Evolutionary conservation across 64 coral and sea anemone genomes (phyloP).

Genomic region (Montipora efflorescens): DNA sequence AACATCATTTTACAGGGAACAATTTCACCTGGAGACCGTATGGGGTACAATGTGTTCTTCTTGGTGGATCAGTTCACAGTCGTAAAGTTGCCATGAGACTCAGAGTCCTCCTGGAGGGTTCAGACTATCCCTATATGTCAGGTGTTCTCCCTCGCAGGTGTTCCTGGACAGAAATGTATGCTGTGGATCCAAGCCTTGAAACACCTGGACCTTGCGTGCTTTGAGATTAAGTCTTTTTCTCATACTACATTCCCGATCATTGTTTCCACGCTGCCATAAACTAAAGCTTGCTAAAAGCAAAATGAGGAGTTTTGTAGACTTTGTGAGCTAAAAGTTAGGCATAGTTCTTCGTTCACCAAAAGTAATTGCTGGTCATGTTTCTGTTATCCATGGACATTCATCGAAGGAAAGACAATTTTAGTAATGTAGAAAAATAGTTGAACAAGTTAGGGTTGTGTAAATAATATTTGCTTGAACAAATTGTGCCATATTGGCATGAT

Average conservation of each 20-base stretch:
- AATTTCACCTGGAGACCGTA: slow-evolving; percentile 96
- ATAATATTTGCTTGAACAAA: background rate
- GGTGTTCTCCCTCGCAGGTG: slow-evolving; percentile 85
- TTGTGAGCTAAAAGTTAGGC: background rate
- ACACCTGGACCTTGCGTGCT: slow-evolving; percentile 97
- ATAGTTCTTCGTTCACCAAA: background rate
- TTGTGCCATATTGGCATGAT: slow-evolving; percentile 36
- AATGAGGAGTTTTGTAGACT: background rate
- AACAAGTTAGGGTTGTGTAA: slow-evolving; percentile 32
- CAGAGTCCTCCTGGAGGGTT: slow-evolving; percentile 81
- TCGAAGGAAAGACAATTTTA: background rate
- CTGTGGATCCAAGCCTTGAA: slow-evolving; percentile 92
- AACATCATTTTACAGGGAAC: slow-evolving; percentile 73
- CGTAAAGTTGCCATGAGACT: slow-evolving; percentile 92
- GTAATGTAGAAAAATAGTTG: slow-evolving; percentile 12
- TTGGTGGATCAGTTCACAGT: slow-evolving; percentile 95
- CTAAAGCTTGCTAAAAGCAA: background rate
- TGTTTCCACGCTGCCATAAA: background rate
- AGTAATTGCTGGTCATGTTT: background rate
- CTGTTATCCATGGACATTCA: slow-evolving; percentile 18
- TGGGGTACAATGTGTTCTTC: slow-evolving; percentile 92
- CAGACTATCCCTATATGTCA: slow-evolving; percentile 95
- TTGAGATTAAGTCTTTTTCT: slow-evolving; percentile 14
- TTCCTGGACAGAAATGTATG: slow-evolving; percentile 97
- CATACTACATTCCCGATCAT: background rate